These are phyloP conservation scores for Drosophila saltans DNA, from an alignment of 1,140 invertebrate species.

Conservation along the genomic window DNA sequence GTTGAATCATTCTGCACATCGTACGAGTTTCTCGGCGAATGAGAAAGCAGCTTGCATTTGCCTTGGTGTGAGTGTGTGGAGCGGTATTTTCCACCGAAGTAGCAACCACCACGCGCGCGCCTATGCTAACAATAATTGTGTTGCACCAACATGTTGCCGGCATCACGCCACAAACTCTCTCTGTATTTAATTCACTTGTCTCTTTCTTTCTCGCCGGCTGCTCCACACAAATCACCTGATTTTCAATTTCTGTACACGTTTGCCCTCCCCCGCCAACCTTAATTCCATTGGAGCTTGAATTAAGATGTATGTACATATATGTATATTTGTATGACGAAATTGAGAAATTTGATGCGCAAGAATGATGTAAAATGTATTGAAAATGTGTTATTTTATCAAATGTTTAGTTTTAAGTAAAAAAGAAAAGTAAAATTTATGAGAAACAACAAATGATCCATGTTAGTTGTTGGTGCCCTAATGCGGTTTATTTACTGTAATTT, in stretches of 20 bases:
- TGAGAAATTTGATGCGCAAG: not conserved
- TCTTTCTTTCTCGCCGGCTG: constrained; percentile 38
- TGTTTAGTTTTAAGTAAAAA: not conserved
- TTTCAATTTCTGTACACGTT: constrained; percentile 68
- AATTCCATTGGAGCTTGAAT: not conserved
- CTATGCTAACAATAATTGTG: constrained; percentile 48
- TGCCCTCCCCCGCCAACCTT: constrained; percentile 36
- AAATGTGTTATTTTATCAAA: not conserved
- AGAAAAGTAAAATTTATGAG: not conserved
- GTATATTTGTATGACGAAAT: not conserved
- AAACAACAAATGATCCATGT: not conserved
- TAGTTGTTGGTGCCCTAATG: too few species aligned
- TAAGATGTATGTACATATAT: not conserved
- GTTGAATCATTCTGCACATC: constrained; percentile 69
- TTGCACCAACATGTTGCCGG: constrained; percentile 62
- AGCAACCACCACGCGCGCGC: constrained; percentile 14
- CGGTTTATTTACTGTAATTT: not conserved
- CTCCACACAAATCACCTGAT: constrained; percentile 77
- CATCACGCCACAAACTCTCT: constrained; percentile 53
- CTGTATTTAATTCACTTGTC: not conserved
- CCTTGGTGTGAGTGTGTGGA: constrained; percentile 16
- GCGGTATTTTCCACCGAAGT: constrained; percentile 20
- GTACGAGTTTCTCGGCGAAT: constrained; percentile 75
- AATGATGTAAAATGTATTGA: not conserved
- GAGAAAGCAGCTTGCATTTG: constrained; percentile 58